phyloP scores from a whole-genome alignment of 2,888 invertebrate species.

The Emmelina monodactyla region DNA sequence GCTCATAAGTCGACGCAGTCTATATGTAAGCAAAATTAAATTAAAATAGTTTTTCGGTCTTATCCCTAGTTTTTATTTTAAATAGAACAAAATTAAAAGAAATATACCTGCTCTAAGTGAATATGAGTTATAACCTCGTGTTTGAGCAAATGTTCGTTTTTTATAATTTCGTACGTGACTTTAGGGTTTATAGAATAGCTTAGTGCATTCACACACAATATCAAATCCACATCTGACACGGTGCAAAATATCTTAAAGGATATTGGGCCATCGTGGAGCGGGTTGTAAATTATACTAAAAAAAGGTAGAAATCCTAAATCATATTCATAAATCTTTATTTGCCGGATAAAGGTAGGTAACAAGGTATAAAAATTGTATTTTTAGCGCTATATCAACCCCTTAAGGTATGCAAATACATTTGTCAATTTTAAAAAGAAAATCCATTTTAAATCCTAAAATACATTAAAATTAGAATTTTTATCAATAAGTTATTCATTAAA shows the following conservation, averaged over 20 bases:
- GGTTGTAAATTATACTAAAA: conserved; percentile 61
- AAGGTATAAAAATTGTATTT: too few relatives aligned
- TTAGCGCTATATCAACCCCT: too few relatives aligned
- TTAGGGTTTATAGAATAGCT: conserved; percentile 60
- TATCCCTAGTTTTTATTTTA: background rate
- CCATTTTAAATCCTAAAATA: too few relatives aligned
- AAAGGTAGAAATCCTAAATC: too few relatives aligned
- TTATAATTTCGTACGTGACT: conserved; percentile 51
- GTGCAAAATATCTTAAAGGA: conserved; percentile 65
- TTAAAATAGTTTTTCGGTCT: background rate
- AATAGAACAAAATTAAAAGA: background rate
- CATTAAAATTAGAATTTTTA: too few relatives aligned
- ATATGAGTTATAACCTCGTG: conserved; percentile 45
- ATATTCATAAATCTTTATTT: too few relatives aligned
- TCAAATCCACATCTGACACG: conserved; percentile 57
- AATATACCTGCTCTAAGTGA: conserved; percentile 45
- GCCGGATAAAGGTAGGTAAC: background rate
- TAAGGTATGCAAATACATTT: too few relatives aligned
- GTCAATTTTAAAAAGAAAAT: too few relatives aligned
- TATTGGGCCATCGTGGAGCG: conserved; percentile 59
- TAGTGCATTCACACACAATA: conserved; percentile 55
- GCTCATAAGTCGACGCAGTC: conserved; percentile 53
- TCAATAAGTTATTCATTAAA: too few relatives aligned
- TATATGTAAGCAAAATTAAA: conserved; percentile 17
- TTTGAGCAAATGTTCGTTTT: conserved; percentile 38